Evolutionary conservation across 1,140 invertebrate genomes (phyloP), one percentile per base, ranked within the genome.

Genomic region (Drosophila cardini): DNA sequence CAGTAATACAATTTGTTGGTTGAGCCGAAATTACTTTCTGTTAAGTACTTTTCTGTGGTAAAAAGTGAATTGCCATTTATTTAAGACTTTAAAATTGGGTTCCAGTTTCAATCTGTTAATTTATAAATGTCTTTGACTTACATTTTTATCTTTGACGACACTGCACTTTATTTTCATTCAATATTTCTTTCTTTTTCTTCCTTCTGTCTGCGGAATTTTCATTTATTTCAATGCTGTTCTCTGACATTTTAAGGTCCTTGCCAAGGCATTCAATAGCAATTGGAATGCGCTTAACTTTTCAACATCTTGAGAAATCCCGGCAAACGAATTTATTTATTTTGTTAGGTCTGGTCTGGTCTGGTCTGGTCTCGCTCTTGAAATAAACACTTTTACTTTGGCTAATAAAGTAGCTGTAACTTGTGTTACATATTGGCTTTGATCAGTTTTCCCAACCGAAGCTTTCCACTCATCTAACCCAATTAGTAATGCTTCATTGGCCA

Each of bases 401-500:
- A 46, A n/a, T 63, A 38, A 52, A 67, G 38, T 57, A 42, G 48
- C 13, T n/a, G 36, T 42, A 38, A 67, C 32, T 45, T 48, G 43
- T 58, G 40, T 40, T n/a, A 36, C n/a, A 36, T 38, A 5, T 21
- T 53, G 62, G 52, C 65, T 74, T 74, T 71, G 72, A 74, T 74
- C 65, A 50, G 13, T 61, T 21, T 4, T 40, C 10, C 21, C 11
- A 11, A 21, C 15, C 16, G 7, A 48, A 9, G 8, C 53, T 34
- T 16, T 11, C 7, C 8, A 42, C 16, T 65, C 26, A 50, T 11
- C 32, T 75, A 75, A 85, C 78, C 45, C 74, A 74, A 85, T 85
- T 85, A 81, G 78, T 30, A 13, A 62, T 53, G 58, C 63, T 76
- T 81, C 82, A 81, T 75, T 78, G 74, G 18, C 34, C 55, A 69